A percentile compares a stretch with the other conserved stretches of the same genome.
These are phyloP conservation scores for Seriola quinqueradiata DNA, from an alignment of 2,113 vertebrate species.

Conservation along the genomic window DNA sequence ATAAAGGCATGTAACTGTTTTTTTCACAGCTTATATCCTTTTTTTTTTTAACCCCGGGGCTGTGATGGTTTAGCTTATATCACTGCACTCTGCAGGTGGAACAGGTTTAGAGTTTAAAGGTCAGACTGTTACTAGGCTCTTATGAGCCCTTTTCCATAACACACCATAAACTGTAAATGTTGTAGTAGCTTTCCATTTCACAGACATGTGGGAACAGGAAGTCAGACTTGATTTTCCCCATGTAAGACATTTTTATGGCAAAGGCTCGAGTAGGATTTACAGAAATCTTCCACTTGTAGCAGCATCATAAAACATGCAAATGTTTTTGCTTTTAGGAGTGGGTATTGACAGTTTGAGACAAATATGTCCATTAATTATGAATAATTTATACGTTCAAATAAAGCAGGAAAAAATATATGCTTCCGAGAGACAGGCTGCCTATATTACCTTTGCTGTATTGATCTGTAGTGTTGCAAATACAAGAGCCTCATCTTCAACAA, in stretches of 20 bases:
- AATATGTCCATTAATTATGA: neutral
- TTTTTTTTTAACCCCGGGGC: conserved; percentile 25
- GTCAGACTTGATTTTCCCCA: neutral
- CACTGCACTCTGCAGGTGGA: conserved; percentile 57
- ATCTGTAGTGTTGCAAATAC: neutral
- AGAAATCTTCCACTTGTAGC: neutral
- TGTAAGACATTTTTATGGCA: conserved; percentile 10
- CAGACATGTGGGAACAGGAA: conserved; percentile 10
- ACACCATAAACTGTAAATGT: neutral
- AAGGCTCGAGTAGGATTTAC: neutral
- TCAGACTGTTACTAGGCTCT: conserved; percentile 23
- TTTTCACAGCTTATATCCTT: conserved; percentile 14
- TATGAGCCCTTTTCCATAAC: neutral
- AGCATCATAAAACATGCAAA: neutral
- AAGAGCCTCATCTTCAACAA: neutral
- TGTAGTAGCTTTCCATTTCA: conserved; percentile 11
- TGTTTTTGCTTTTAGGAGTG: neutral
- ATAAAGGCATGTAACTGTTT: conserved; percentile 15
- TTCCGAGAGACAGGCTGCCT: neutral
- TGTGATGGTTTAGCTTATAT: conserved; percentile 44
- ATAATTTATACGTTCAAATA: neutral
- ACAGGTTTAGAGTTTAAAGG: conserved; percentile 53
- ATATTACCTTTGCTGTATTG: neutral
- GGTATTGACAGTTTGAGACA: neutral
- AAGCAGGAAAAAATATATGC: neutral